Percentiles rank a stretch among this genome's conserved stretches.
These are phyloP conservation scores for Limanda limanda DNA, from an alignment of 2,113 vertebrate genomes.

Conservation along the genomic window DNA sequence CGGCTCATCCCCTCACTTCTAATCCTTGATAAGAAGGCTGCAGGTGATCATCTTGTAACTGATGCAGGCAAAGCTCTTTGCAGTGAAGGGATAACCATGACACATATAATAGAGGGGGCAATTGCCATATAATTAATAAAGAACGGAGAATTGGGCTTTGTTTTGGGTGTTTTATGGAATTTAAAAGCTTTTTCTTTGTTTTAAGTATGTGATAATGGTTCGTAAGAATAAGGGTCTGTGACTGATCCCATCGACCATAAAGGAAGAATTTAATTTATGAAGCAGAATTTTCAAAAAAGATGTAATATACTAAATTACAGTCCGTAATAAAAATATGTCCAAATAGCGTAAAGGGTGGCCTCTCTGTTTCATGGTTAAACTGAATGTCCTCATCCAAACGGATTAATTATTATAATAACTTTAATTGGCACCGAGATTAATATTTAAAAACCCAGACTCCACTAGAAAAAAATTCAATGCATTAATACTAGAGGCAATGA, in stretches of 20 bases:
- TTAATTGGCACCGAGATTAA: slow-evolving; percentile 75
- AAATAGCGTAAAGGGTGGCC: not conserved
- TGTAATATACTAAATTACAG: not conserved
- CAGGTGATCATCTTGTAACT: slow-evolving; percentile 81
- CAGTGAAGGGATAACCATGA: slow-evolving; percentile 55
- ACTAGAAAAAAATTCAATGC: slow-evolving; percentile 63
- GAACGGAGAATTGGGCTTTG: slow-evolving; percentile 38
- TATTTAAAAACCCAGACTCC: slow-evolving; percentile 75
- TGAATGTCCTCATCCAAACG: slow-evolving; percentile 41
- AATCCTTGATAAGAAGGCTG: slow-evolving; percentile 93
- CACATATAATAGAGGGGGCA: slow-evolving; percentile 49
- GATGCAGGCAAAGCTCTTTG: slow-evolving; percentile 70
- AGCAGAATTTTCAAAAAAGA: slow-evolving; percentile 2
- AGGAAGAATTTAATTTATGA: not conserved
- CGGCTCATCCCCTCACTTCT: slow-evolving; percentile 87
- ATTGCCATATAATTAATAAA: slow-evolving; percentile 50
- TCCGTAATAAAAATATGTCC: not conserved
- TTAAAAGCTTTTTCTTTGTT: not conserved
- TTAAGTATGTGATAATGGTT: not conserved
- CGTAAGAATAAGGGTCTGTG: not conserved
- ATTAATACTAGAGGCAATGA: slow-evolving; percentile 84
- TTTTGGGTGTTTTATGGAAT: slow-evolving; percentile 23
- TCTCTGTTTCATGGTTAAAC: slow-evolving; percentile 30
- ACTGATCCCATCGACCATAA: not conserved
- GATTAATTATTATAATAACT: slow-evolving; percentile 62